phyloP scores from a whole-genome alignment of 1,140 invertebrate genomes.

The Calosoma granatense region DNA sequence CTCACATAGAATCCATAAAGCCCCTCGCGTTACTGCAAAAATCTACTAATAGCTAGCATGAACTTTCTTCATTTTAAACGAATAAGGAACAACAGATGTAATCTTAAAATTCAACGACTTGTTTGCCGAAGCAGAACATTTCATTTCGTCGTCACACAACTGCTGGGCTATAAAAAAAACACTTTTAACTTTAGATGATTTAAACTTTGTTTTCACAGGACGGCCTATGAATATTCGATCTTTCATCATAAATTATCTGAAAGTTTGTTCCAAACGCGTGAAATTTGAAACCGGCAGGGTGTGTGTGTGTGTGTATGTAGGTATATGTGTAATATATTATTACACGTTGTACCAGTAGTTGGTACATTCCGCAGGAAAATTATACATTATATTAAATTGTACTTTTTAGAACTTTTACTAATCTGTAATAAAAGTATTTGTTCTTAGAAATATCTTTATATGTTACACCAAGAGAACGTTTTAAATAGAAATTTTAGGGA shows the following conservation, averaged over 20 bases:
- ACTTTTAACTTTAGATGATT: conserved; percentile 13
- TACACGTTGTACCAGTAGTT: background rate
- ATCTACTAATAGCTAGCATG: no score
- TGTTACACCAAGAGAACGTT: no score
- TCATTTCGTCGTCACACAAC: background rate
- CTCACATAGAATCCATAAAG: no score
- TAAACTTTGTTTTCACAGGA: conserved; percentile 16
- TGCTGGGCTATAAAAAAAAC: background rate
- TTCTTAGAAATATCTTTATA: no score
- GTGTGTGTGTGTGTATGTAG: no score
- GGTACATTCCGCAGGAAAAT: background rate
- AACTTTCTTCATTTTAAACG: no score
- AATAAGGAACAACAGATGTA: background rate
- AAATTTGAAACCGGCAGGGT: conserved; percentile 19
- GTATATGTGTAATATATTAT: conserved; percentile 17
- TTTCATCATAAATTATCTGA: conserved; percentile 20
- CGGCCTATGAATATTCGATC: conserved; percentile 18
- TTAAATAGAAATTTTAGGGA: no score
- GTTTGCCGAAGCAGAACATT: background rate
- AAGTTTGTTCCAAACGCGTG: conserved; percentile 19
- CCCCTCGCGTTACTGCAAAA: no score
- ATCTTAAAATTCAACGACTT: background rate
- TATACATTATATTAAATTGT: background rate
- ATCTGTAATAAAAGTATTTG: no score
- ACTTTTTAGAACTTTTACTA: no score